Base-by-base conservation (phyloP, 1,140 invertebrate species). In the Mya arenaria region DNA sequence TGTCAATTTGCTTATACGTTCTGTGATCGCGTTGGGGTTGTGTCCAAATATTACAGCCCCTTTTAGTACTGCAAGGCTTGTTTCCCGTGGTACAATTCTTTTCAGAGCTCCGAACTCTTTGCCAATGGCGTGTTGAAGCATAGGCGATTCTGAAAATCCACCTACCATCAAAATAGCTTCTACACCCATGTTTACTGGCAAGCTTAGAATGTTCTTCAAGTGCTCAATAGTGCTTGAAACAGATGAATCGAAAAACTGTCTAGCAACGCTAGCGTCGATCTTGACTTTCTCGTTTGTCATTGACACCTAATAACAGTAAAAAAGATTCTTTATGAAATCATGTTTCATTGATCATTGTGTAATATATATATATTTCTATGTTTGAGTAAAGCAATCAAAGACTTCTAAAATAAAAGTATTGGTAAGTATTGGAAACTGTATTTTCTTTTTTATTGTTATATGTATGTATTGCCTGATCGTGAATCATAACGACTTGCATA, bases 121-220 rank as follows among this genome's bases (percentile, higher is more conserved):
- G n/a, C 25, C 36, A 0, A 81, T 56, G n/a, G 56, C 41, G 15
- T 81, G 8, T n/a, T 81, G 66, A 10, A 81, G 37, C 36, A 81
- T 37, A 36, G 32, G 19, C 1, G 78, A 81, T 28, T 81, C 63
- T n/a, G 78, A 81, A 62, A 71, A 81, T 34, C 78, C 78, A 3
- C 78, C 78, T n/a, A 52, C 48, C 48, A 52, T 52, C 48, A 52
- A 23, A 52, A 52, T 52, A 52, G 48, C 48, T 52, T 52, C 48
- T n/a, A 52, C 48, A 4, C 48, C 48, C 1, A 23, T n/a, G 25
- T 23, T n/a, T 52, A n/a, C 48, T 3, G 48, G 10, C 25, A n/a
- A n/a, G 19, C 25, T 17, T n/a, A 52, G 48, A 17, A 52, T n/a
- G 25, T 23, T 23, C 4, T 17, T n/a, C 48, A 52, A 17, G 25